These are phyloP conservation scores for Aleiodes alternator DNA, from an alignment of 2,888 invertebrate species.

Conservation along the genomic window DNA sequence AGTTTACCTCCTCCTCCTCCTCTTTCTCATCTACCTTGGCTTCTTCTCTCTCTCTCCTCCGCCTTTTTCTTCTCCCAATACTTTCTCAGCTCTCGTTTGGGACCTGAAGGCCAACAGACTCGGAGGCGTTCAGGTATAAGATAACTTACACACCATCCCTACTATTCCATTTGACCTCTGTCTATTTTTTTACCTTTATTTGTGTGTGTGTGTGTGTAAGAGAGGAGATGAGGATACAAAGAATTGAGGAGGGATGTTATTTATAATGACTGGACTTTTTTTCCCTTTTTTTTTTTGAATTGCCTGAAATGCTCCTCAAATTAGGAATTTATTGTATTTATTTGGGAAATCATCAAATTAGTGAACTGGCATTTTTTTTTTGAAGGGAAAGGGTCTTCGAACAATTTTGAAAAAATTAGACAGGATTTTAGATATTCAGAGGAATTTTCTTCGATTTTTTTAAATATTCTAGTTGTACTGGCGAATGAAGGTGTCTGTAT, in stretches of 20 bases:
- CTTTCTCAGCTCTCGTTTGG: conserved; percentile 69
- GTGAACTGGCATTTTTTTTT: too few species aligned
- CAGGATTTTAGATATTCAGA: too few species aligned
- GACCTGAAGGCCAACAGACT: conserved; percentile 64
- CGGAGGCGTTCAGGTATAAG: conserved; percentile 29
- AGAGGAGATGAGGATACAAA: neutral
- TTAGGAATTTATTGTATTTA: too few species aligned
- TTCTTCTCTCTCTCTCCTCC: conserved; percentile 41
- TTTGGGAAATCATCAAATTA: too few species aligned
- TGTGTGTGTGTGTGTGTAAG: too few species aligned
- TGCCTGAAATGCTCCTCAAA: too few species aligned
- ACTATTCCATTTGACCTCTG: conserved; percentile 32
- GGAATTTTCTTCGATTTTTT: too few species aligned
- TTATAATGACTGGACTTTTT: neutral
- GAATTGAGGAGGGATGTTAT: neutral
- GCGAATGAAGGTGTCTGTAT: too few species aligned
- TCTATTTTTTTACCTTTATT: conserved; percentile 7
- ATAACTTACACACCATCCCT: conserved; percentile 30
- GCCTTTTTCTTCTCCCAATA: neutral
- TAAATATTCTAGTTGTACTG: too few species aligned
- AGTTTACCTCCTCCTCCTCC: conserved; percentile 34
- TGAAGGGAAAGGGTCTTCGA: too few species aligned
- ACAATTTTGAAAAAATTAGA: too few species aligned
- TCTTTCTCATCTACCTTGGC: neutral
- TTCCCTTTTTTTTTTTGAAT: too few species aligned